Evolutionary conservation across 2,888 invertebrate species (phyloP).

Genomic region (Metellina segmentata): DNA sequence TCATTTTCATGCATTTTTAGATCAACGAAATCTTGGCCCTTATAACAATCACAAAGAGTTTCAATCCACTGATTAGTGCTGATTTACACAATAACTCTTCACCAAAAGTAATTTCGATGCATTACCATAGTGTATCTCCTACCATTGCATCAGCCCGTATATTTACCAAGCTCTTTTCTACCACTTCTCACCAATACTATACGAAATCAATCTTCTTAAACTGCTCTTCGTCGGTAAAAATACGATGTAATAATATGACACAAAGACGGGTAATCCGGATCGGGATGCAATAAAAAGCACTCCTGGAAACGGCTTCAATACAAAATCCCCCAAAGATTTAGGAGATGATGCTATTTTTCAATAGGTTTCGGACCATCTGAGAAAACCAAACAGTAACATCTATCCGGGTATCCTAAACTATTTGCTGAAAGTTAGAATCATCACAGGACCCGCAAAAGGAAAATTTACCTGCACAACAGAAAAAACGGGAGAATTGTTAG

Average conservation of each 20-base stretch:
- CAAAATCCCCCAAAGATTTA: neutral
- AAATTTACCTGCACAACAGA: neutral
- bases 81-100: no score
- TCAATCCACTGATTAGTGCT: no score
- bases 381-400: neutral
- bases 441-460: neutral
- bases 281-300: constrained; percentile 16
- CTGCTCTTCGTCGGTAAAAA: neutral
- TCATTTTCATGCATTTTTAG: no score
- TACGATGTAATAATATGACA: constrained; percentile 29
- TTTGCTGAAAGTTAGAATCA: constrained; percentile 32
- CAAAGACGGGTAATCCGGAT: constrained; percentile 33
- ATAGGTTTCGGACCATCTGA: neutral
- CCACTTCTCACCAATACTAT: neutral
- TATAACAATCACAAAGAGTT: no score
- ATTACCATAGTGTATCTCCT: no score
- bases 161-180: no score
- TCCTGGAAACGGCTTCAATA: constrained; percentile 15
- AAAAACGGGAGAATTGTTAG: neutral
- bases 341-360: neutral
- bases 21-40: no score
- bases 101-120: no score
- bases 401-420: neutral
- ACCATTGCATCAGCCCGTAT: no score
- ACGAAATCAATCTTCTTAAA: constrained; percentile 12